These are phyloP conservation scores for Semaprochilodus insignis DNA, from an alignment of 2,797 vertebrate species.

Conservation along the genomic window DNA sequence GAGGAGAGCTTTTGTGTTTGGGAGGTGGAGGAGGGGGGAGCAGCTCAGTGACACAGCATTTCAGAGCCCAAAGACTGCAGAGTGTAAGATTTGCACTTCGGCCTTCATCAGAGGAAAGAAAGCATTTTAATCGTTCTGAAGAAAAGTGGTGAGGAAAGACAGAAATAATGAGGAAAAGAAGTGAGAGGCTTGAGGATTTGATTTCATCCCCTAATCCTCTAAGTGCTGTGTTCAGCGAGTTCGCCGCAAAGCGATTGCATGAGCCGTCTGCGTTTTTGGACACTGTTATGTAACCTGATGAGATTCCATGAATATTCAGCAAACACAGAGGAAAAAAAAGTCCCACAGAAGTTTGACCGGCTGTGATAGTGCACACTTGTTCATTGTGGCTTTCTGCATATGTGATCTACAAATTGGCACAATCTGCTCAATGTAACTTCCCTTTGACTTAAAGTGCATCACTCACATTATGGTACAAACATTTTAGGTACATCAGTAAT, in stretches of 20 bases:
- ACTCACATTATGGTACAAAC: neutral
- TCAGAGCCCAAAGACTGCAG: conserved; percentile 58
- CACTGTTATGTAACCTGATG: conserved; percentile 42
- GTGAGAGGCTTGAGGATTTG: conserved; percentile 30
- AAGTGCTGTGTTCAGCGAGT: conserved; percentile 26
- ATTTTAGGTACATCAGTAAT: neutral
- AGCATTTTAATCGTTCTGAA: conserved; percentile 9
- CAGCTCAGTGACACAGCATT: conserved; percentile 65
- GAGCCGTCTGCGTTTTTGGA: conserved; percentile 44
- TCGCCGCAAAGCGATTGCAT: conserved; percentile 15
- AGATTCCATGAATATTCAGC: conserved; percentile 47
- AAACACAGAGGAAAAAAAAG: conserved; percentile 9
- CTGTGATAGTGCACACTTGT: conserved; percentile 4
- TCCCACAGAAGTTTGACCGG: conserved; percentile 10
- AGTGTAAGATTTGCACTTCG: conserved; percentile 18
- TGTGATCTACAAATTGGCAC: neutral
- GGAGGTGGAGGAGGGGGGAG: neutral
- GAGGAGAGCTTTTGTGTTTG: neutral
- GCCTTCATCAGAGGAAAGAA: conserved; percentile 18
- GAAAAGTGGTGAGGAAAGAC: neutral
- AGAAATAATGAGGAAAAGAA: conserved; percentile 5
- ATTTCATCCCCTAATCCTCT: conserved; percentile 43
- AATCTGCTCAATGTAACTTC: neutral
- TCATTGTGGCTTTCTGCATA: neutral
- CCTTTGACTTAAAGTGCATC: neutral